phyloP scores from a whole-genome alignment of 2,113 vertebrate genomes.

The Syrrhaptes paradoxus region DNA sequence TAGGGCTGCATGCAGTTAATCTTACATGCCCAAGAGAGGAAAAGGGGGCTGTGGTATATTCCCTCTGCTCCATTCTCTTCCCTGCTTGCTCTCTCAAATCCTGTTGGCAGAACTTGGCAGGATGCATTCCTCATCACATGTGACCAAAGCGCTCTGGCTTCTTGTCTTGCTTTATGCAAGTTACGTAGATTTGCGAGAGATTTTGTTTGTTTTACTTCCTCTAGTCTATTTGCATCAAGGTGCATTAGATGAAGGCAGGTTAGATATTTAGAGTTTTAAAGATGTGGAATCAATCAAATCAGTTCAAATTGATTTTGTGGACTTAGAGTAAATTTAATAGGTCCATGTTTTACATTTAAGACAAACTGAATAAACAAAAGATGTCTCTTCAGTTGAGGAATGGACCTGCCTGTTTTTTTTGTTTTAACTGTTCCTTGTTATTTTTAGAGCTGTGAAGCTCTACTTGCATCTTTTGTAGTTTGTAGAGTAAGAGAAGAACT shows the following conservation, averaged over 20 bases:
- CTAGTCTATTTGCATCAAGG: neutral
- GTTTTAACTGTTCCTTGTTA: neutral
- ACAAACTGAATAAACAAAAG: neutral
- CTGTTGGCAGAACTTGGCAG: conserved; percentile 7
- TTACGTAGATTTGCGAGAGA: neutral
- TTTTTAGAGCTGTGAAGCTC: neutral
- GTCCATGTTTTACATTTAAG: neutral
- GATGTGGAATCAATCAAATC: neutral
- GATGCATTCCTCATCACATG: neutral
- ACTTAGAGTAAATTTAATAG: neutral
- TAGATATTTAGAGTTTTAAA: neutral
- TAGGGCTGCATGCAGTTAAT: rapidly evolving
- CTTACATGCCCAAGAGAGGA: neutral
- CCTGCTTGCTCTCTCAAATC: neutral
- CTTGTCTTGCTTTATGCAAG: neutral
- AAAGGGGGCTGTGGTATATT: neutral
- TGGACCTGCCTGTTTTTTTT: neutral
- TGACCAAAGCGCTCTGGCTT: neutral
- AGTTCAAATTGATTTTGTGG: neutral
- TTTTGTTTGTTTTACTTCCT: neutral
- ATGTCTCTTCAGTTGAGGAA: neutral
- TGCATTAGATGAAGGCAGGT: neutral
- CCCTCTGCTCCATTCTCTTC: neutral
- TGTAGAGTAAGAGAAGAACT: neutral
- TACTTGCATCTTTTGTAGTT: neutral